These are phyloP conservation scores for Aphidius gifuensis DNA, from an alignment of 1,140 invertebrate species.

Conservation along the genomic window DNA sequence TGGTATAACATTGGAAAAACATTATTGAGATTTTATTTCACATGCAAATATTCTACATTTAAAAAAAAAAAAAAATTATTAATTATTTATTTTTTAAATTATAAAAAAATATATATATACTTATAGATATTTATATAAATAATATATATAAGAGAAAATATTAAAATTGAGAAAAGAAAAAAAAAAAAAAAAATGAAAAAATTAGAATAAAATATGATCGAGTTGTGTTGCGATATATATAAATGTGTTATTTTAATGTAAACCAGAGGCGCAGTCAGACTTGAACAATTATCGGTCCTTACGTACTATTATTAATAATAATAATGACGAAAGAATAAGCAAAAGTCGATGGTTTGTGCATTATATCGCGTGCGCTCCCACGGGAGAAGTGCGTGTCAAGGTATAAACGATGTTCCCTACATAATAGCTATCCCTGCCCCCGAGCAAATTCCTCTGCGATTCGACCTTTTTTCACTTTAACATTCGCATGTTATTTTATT, in stretches of 20 bases:
- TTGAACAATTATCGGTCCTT: constrained; percentile 53
- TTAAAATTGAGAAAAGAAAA: too few species aligned
- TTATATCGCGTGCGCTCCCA: constrained; percentile 31
- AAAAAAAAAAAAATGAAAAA: too few species aligned
- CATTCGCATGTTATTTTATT: constrained; percentile 24
- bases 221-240: too few species aligned
- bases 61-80: too few species aligned
- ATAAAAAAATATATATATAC: too few species aligned
- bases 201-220: neutral
- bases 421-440: constrained; percentile 52
- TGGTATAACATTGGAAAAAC: too few species aligned
- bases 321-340: constrained; percentile 47
- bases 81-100: too few species aligned
- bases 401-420: constrained; percentile 50
- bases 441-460: constrained; percentile 47
- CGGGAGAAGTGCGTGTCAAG: constrained; percentile 47
- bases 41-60: too few species aligned
- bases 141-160: too few species aligned
- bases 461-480: constrained; percentile 31
- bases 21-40: too few species aligned
- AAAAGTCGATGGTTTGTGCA: constrained; percentile 29
- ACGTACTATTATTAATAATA: constrained; percentile 54
- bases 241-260: constrained; percentile 13
- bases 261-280: constrained; percentile 52
- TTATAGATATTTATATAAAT: too few species aligned